Evolutionary conservation across 2,797 vertebrate genomes (phyloP).

Genomic region (Huso huso): DNA sequence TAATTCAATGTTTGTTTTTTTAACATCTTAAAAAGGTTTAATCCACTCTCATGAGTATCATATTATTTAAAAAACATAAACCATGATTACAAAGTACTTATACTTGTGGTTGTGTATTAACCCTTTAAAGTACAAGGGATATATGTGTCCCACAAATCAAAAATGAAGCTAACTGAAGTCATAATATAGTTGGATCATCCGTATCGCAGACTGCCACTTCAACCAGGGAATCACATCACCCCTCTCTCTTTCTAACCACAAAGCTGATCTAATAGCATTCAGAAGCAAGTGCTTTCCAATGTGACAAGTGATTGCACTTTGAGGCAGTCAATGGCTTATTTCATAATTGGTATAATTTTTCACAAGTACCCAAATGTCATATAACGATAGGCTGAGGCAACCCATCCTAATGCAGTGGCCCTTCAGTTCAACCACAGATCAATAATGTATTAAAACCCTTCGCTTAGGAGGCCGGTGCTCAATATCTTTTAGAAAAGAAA

Average conservation of each 20-base stretch:
- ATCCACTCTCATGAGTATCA: too few species aligned
- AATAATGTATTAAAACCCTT: slow-evolving; percentile 98
- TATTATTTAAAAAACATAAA: too few species aligned
- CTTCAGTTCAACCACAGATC: slow-evolving; percentile 90
- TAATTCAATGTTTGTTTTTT: too few species aligned
- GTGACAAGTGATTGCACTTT: slow-evolving; percentile 98
- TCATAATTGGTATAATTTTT: slow-evolving; percentile 99
- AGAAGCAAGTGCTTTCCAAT: slow-evolving; percentile 87
- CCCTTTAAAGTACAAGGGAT: too few species aligned
- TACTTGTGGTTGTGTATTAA: too few species aligned
- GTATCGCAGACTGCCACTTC: too few species aligned
- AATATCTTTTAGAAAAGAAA: slow-evolving; percentile 27
- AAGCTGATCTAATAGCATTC: slow-evolving; percentile 79
- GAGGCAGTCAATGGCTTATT: slow-evolving; percentile 98
- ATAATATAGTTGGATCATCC: too few species aligned
- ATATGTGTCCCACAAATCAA: too few species aligned
- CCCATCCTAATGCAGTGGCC: slow-evolving; percentile 77
- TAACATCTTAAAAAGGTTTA: too few species aligned
- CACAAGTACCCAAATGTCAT: slow-evolving; percentile 96
- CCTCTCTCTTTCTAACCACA: slow-evolving; percentile 60
- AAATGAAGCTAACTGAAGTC: too few species aligned
- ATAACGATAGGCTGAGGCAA: slow-evolving; percentile 85
- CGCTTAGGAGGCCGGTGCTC: slow-evolving; percentile 66
- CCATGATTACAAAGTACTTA: too few species aligned
- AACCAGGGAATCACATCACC: slow-evolving; percentile 7